These are phyloP conservation scores for Gavia stellata DNA, from an alignment of 2,113 vertebrate genomes.

Conservation along the genomic window DNA sequence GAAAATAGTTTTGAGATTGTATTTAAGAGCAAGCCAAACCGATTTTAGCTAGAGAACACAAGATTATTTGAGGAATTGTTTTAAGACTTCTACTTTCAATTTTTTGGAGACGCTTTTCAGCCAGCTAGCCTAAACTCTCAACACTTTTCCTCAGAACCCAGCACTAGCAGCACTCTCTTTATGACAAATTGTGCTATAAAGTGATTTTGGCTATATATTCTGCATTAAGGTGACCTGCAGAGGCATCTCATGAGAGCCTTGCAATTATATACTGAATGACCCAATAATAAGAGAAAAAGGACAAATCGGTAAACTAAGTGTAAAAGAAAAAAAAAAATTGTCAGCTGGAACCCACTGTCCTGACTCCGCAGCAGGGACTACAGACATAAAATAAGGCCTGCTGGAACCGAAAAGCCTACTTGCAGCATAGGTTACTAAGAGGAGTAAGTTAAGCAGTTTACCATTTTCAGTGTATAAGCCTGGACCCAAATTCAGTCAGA, in stretches of 20 bases:
- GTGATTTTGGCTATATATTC: neutral
- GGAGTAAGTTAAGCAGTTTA: neutral
- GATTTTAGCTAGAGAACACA: neutral
- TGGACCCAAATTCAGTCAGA: neutral
- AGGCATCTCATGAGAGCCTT: slow-evolving; percentile 34
- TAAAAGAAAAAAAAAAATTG: neutral
- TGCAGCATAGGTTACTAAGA: neutral
- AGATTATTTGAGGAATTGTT: neutral
- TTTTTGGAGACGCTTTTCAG: neutral
- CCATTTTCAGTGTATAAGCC: neutral
- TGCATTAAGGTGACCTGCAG: slow-evolving; percentile 45
- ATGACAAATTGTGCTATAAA: neutral
- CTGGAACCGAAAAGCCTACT: neutral
- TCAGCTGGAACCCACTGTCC: neutral
- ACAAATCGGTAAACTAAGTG: slow-evolving; percentile 9
- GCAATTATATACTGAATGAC: slow-evolving; percentile 27
- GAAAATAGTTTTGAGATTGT: neutral
- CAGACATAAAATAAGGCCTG: neutral
- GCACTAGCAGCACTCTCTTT: neutral
- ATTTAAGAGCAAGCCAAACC: neutral
- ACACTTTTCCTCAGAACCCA: neutral
- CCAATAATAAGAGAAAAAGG: slow-evolving; percentile 36
- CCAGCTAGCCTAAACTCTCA: neutral
- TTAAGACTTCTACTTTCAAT: neutral
- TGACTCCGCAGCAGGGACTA: neutral